phyloP scores from a whole-genome alignment of 2,113 vertebrate genomes.

The Heterochromis multidens region DNA sequence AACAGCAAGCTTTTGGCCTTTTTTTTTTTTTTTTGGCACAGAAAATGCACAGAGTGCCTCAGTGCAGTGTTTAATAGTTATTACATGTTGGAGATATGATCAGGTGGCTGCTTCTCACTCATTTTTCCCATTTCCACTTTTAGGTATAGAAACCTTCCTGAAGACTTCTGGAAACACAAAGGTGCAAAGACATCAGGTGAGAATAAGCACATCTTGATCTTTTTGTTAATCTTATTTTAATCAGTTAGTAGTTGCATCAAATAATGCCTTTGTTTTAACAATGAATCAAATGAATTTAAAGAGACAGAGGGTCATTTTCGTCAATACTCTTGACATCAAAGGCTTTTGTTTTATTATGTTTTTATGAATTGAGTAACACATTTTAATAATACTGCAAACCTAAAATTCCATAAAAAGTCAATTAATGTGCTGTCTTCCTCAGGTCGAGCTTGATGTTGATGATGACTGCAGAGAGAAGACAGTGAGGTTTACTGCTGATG shows the following conservation, averaged over 20 bases:
- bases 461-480: conserved; percentile 27
- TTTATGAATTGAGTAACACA: background rate
- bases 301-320: background rate
- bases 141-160: background rate
- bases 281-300: background rate
- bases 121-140: background rate
- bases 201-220: background rate
- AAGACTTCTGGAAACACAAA: background rate
- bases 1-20: background rate
- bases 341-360: background rate
- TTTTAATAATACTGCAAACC: background rate
- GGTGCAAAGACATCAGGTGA: conserved; percentile 23
- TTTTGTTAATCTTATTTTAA: background rate
- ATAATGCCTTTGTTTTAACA: background rate
- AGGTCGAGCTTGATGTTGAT: conserved; percentile 32
- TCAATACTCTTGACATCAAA: background rate
- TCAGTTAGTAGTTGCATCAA: background rate
- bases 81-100: background rate
- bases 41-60: background rate
- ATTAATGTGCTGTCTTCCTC: background rate
- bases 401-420: background rate
- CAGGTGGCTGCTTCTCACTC: background rate
- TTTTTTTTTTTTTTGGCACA: background rate
- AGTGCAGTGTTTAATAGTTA: background rate
- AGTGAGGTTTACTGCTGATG: background rate